Base-by-base conservation (phyloP, 2,888 invertebrate genomes). In the Polydrusus pterygomalis region DNA sequence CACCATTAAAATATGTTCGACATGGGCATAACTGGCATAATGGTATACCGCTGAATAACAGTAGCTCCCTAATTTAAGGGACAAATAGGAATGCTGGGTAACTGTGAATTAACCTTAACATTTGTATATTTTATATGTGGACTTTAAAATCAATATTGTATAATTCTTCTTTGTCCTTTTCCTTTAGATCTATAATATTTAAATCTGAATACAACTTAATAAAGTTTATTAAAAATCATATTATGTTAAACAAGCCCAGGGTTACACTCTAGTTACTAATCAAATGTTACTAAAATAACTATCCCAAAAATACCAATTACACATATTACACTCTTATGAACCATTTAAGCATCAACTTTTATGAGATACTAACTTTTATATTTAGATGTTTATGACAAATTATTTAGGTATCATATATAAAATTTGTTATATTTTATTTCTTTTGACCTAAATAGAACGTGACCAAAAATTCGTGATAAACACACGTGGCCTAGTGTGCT, bases 1-100 rank as follows among this genome's bases (percentile, higher is more conserved):
- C 47, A 47, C 15, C n/a, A 47, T 17, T 47, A 47, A 47, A 17
- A 47, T 47, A 47, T 8, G 45, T 45, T 45, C n/a, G n/a, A 45
- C 45, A 5, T n/a, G 45, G 45, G n/a, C 45, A n/a, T n/a, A 45
- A n/a, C 1, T 6, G 45, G 45, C 45, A 45, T 10, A 45, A n/a
- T n/a, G 45, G 45, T 13, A 45, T n/a, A 34, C 34, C 34, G 8
- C 34, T 34, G 34, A 34, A 34, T 7, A 34, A 7, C 34, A 34
- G 9, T 10, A 7, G 34, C 34, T 34, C 7, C 10, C 9, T 34
- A 34, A 34, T 34, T 34, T 34, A 34, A 30, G 34, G 34, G 7
- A 34, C 1, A 9, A 34, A 34, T 34, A 34, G 34, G 10, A 6
- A 7, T 34, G 8, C 10, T 34, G 34, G 34, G 34, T 34, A 34